Evolutionary conservation across 2,797 vertebrate species (phyloP).

Genomic region (Cossypha niveicapilla): DNA sequence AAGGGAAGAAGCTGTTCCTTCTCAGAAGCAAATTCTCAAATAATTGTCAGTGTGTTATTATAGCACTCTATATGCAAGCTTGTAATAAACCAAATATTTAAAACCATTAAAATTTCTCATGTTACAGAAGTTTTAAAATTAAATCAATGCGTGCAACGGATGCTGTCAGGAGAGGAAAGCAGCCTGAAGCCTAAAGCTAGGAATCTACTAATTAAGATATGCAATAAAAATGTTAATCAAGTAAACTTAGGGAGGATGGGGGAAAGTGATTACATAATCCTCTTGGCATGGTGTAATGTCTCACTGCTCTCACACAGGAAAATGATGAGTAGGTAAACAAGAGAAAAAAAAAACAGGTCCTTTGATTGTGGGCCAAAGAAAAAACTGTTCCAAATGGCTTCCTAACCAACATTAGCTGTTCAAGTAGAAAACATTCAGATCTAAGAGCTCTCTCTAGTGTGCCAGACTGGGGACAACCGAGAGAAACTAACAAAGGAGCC

Average conservation of each 20-base stretch:
- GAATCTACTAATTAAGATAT: constrained; percentile 51
- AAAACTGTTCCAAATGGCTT: constrained; percentile 23
- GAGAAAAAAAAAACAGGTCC: background rate
- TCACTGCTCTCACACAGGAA: background rate
- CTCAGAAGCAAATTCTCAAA: background rate
- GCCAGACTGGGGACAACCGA: background rate
- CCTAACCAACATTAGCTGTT: background rate
- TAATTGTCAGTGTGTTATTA: background rate
- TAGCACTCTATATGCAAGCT: background rate
- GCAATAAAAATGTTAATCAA: constrained; percentile 57
- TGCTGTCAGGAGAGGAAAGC: background rate
- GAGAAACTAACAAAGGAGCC: background rate
- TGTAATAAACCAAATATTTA: background rate
- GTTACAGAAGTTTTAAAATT: background rate
- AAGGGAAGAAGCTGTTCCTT: background rate
- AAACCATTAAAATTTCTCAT: background rate
- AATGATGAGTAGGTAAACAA: constrained; percentile 37
- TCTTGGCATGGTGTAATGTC: background rate
- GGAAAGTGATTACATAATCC: constrained; percentile 4
- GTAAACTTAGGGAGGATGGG: background rate
- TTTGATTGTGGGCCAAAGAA: constrained; percentile 39
- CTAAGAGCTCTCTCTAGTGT: background rate
- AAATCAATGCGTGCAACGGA: accelerated
- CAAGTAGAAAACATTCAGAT: background rate
- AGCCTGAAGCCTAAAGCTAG: constrained; percentile 18